Evolutionary conservation across 2,797 vertebrate genomes (phyloP).

Genomic region (Lepilemur septentrionalis): DNA sequence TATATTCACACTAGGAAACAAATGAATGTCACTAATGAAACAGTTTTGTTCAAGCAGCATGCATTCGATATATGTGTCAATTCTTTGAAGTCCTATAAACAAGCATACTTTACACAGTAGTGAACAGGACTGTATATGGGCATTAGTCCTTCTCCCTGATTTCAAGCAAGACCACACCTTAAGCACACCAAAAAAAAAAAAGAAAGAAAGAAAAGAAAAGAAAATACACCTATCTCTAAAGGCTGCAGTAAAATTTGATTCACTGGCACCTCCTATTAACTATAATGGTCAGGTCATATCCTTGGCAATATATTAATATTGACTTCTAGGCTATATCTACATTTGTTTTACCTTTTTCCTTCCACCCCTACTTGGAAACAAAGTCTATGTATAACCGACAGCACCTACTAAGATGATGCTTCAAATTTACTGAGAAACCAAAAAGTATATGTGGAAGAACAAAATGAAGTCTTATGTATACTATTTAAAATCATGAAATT

Average conservation of each 20-base stretch:
- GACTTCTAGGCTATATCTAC: neutral
- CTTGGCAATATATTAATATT: neutral
- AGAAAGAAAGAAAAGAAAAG: too few species aligned
- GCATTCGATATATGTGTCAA: neutral
- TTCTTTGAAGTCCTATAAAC: constrained; percentile 13
- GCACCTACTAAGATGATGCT: neutral
- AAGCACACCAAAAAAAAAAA: neutral
- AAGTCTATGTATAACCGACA: constrained; percentile 18
- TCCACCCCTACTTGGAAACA: neutral
- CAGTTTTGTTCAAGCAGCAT: neutral
- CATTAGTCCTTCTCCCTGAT: neutral
- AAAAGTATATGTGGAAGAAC: neutral
- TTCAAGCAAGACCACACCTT: neutral
- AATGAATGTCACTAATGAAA: constrained; percentile 24
- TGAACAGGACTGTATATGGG: neutral
- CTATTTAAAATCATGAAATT: constrained; percentile 36
- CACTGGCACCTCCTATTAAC: neutral
- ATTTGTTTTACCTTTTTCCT: neutral
- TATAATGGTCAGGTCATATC: neutral
- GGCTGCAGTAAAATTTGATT: constrained; percentile 11
- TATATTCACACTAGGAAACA: constrained; percentile 27
- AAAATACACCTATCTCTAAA: neutral
- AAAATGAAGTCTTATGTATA: neutral
- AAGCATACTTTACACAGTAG: neutral
- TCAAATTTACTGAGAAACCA: neutral